Evolutionary conservation across 2,113 vertebrate species (phyloP).

Genomic region (Erythrolamprus reginae): DNA sequence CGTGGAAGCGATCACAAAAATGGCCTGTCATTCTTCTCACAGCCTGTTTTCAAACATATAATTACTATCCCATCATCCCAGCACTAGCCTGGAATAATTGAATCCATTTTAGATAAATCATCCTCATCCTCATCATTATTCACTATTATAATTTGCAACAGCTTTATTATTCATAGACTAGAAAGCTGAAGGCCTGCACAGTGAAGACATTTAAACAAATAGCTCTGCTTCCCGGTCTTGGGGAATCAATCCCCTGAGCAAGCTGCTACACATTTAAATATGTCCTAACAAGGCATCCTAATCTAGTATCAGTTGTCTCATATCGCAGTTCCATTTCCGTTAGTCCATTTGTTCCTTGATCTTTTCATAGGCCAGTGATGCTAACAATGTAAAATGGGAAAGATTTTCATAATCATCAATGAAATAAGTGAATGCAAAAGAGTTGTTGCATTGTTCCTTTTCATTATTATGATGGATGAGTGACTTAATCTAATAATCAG

Average conservation of each 20-base stretch:
- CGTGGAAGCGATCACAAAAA: neutral
- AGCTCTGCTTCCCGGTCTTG: neutral
- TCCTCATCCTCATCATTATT: neutral
- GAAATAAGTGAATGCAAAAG: neutral
- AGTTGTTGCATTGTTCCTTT: neutral
- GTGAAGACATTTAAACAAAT: neutral
- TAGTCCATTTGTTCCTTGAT: neutral
- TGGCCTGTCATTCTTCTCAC: neutral
- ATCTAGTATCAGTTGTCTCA: neutral
- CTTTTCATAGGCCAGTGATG: neutral
- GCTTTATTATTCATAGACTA: neutral
- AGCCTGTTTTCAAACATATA: neutral
- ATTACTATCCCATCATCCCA: neutral
- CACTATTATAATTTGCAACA: neutral
- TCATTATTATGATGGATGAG: neutral
- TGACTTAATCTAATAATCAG: neutral
- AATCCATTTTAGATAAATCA: neutral
- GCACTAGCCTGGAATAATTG: neutral
- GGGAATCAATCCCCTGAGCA: neutral
- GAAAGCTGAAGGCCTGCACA: neutral
- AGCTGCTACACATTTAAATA: neutral
- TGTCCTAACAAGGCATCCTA: neutral
- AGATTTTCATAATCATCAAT: neutral
- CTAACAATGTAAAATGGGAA: neutral
- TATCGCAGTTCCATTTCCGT: neutral